phyloP scores from a whole-genome alignment of 1,140 invertebrate species.

The Hylaeus volcanicus region DNA sequence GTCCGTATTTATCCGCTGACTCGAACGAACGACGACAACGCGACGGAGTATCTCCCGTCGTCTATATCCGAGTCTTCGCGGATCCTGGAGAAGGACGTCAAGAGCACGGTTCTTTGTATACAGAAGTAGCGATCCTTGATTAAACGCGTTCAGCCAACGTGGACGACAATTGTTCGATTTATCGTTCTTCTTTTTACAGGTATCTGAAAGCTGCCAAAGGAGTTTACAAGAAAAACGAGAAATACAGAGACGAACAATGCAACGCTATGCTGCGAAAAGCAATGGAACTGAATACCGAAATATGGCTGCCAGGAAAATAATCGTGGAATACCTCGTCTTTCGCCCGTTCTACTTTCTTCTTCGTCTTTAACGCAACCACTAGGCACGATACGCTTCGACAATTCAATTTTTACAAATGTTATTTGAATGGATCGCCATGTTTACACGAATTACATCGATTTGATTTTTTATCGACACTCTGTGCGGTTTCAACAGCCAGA shows the following conservation, averaged over 20 bases:
- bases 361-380: slow-evolving; percentile 2
- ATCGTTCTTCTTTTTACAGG: slow-evolving; percentile 49
- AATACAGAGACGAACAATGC: slow-evolving; percentile 74
- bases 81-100: slow-evolving; percentile 72
- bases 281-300: slow-evolving; percentile 72
- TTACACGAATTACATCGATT: background rate
- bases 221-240: slow-evolving; percentile 74
- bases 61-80: slow-evolving; percentile 49
- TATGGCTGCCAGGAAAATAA: slow-evolving; percentile 79
- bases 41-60: slow-evolving; percentile 40
- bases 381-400: slow-evolving; percentile 28
- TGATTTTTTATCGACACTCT: background rate
- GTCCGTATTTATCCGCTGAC: slow-evolving; percentile 82
- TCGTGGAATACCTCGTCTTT: background rate
- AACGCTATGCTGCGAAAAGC: slow-evolving; percentile 72
- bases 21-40: slow-evolving; percentile 57
- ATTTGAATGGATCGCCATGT: background rate
- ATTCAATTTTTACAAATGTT: background rate
- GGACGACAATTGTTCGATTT: background rate
- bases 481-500: background rate
- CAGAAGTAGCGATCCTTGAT: slow-evolving; percentile 69
- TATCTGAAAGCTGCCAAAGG: slow-evolving; percentile 76
- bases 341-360: background rate
- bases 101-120: slow-evolving; percentile 71
- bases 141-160: background rate